These are phyloP conservation scores for Ophiodon elongatus DNA, from an alignment of 2,113 vertebrate genomes.

Conservation along the genomic window DNA sequence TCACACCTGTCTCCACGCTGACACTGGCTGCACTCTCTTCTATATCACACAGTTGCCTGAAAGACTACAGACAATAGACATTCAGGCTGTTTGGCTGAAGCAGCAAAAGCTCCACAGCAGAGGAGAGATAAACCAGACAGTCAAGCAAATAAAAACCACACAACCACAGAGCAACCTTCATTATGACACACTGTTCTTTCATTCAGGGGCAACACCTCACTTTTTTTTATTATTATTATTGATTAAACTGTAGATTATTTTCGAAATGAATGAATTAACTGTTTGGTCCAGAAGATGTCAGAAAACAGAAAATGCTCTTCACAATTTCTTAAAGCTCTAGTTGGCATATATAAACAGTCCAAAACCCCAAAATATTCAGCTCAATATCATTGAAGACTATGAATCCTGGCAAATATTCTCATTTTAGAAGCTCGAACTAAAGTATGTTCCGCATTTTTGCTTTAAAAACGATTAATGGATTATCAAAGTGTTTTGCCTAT, in stretches of 20 bases:
- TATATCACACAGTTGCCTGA: slow-evolving; percentile 22
- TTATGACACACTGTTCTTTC: not conserved
- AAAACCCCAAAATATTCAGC: not conserved
- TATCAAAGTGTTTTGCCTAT: not conserved
- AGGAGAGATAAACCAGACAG: slow-evolving; percentile 4
- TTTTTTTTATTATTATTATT: not conserved
- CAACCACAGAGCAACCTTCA: not conserved
- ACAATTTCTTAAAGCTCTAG: not conserved
- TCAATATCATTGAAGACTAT: not conserved
- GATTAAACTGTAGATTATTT: not conserved
- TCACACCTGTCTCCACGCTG: slow-evolving; percentile 57
- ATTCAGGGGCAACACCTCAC: not conserved
- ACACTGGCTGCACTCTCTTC: slow-evolving; percentile 16
- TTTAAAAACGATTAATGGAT: not conserved
- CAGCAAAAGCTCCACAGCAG: slow-evolving; percentile 8
- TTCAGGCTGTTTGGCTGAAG: slow-evolving; percentile 11
- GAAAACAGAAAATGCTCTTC: not conserved
- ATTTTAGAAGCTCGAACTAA: not conserved
- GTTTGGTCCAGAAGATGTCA: not conserved
- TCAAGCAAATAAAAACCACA: not conserved
- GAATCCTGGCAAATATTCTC: not conserved
- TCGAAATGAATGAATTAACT: not conserved
- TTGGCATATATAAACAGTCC: too few species aligned
- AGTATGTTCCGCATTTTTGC: not conserved
- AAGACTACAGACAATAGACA: slow-evolving; percentile 25